Percentiles rank a stretch among this genome's conserved stretches.
Evolutionary conservation across 2,888 invertebrate genomes (phyloP).

Genomic region (Pollenia angustigena): DNA sequence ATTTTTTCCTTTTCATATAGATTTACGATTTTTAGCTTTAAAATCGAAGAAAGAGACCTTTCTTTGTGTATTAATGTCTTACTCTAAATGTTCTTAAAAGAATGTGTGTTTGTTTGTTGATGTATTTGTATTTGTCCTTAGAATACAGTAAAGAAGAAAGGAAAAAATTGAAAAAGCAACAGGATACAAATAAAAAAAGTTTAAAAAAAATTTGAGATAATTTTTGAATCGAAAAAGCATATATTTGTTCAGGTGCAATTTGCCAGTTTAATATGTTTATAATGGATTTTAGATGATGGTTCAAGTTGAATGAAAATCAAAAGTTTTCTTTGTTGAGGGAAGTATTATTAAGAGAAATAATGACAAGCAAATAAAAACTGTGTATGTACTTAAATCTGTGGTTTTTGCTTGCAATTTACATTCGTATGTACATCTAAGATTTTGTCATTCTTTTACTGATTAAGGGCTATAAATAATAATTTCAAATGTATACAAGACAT

Average conservation of each 20-base stretch:
- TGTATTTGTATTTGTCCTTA: constrained; percentile 25
- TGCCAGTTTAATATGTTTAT: constrained; percentile 81
- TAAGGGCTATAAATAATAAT: too few relatives aligned
- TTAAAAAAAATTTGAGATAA: constrained; percentile 76
- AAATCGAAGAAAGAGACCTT: constrained; percentile 41
- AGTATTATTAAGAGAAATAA: background rate
- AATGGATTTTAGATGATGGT: constrained; percentile 82
- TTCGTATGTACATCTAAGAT: too few relatives aligned
- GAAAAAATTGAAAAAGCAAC: constrained; percentile 74
- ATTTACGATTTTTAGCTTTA: constrained; percentile 26
- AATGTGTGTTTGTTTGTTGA: constrained; percentile 1
- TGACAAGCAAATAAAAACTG: background rate
- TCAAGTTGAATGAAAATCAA: constrained; percentile 53
- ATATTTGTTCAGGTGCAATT: constrained; percentile 82
- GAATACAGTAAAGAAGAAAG: constrained; percentile 11
- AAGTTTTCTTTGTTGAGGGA: background rate
- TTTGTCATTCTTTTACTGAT: too few relatives aligned
- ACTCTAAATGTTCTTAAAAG: background rate
- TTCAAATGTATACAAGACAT: too few relatives aligned
- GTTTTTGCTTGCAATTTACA: too few relatives aligned
- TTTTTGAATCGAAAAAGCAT: constrained; percentile 77
- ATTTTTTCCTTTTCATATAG: constrained; percentile 22
- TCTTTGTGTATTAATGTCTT: constrained; percentile 7
- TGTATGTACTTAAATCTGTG: background rate
- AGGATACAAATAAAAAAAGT: constrained; percentile 80